A percentile compares a stretch with the other conserved stretches of the same genome.
Evolutionary conservation across 2,797 vertebrate species (phyloP).

Genomic region (Trichosurus vulpecula): DNA sequence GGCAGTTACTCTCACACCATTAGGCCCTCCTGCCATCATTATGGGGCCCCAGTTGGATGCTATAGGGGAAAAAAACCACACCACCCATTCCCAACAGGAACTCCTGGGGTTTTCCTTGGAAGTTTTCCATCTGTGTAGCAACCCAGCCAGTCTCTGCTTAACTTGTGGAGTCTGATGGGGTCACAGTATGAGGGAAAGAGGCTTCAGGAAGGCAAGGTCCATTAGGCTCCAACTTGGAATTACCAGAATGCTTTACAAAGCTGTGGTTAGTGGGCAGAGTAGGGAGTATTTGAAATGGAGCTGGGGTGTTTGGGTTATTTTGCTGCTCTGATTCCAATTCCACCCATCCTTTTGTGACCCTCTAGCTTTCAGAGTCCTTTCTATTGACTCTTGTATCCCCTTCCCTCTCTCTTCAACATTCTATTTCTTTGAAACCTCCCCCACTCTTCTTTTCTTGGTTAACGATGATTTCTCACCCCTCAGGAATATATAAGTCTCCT

Average conservation of each 20-base stretch:
- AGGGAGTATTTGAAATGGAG: not conserved
- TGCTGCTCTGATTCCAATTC: not conserved
- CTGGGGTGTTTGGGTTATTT: not conserved
- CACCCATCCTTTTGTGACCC: not conserved
- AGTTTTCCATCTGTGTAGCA: not conserved
- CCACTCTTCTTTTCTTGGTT: not conserved
- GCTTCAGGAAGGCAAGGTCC: not conserved
- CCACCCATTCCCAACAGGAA: not conserved
- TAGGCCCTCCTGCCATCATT: not conserved
- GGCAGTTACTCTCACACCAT: not conserved
- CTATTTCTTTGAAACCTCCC: not conserved
- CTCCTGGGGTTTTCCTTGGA: not conserved
- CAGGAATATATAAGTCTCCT: not conserved
- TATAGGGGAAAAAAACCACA: not conserved
- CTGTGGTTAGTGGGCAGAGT: not conserved
- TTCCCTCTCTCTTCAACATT: not conserved
- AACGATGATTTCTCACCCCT: not conserved
- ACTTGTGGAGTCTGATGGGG: not conserved
- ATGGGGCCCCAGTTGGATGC: not conserved
- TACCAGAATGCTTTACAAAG: not conserved
- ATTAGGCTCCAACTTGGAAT: conserved; percentile 4
- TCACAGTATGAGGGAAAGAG: not conserved
- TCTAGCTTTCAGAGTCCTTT: not conserved
- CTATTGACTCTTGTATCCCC: not conserved
- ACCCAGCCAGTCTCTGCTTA: not conserved